Evolutionary conservation across 2,797 vertebrate species (phyloP), one percentile per base, ranked within the genome.

Genomic region (Carapus acus): DNA sequence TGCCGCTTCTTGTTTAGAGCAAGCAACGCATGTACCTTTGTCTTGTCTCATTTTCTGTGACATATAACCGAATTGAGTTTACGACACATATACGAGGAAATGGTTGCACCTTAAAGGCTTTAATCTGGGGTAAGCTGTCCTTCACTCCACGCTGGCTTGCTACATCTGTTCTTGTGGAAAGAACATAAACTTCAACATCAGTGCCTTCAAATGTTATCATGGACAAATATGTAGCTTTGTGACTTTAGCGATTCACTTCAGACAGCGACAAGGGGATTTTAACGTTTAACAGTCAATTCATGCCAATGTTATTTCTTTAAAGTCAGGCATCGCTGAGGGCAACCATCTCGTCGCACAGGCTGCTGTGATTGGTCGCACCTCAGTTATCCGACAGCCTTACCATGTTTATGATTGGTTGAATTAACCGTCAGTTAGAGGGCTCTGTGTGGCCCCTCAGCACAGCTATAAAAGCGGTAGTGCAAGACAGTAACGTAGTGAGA

Each of bases 301-400:
- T 1, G 0, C 1, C 6, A 4, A 27, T 14, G 16, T 0, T 21
- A 1, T 4, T 38, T n/a, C 3, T 65, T 78, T 80, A 7, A 3
- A 6, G 11, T 60, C 73, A 80, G 78, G 80, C 80, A 43, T 4
- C 2, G 2, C 2, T 31, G 1, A 9, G 61, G 63, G 19, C 65
- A 6, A 43, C 62, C 37, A 15, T 48, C 18, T 23, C 7, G 43
- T 1, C n/a, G 7, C 4, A 3, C 34, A 15, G 31, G 14, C 14
- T 15, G 14, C 34, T 39, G 8, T 70, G 39, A 74, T 76, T 82
- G 62, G 74, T 17, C 18, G 0, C 0, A 11, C 1, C 0, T 2
- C 0, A 6, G 6, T 24, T 5, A 37, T 67, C 58, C 43, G 0
- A 23, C 42, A 8, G 4, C 15, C 7, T 9, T 15, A 0, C 7